Evolutionary conservation across 2,888 invertebrate species (phyloP), one percentile per base, ranked within the genome.

Genomic region (Eucera pruinosa): DNA sequence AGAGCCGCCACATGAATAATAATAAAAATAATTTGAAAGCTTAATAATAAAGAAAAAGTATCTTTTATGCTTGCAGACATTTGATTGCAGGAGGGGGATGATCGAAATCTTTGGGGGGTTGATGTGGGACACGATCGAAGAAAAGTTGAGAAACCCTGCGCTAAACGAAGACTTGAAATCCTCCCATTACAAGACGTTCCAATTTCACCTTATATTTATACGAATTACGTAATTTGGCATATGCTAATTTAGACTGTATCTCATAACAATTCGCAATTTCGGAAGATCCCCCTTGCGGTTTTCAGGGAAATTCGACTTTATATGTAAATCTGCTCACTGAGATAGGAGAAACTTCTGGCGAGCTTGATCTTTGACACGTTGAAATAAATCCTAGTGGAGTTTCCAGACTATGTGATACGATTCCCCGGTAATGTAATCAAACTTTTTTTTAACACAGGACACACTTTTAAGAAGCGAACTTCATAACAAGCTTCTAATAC

Each of bases 371-470:
- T 55, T 23, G 27, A 60, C 60, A 25, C 50, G 50, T 23, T 72
- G 27, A 20, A 66, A 74, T 66, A 73, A 60, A 66, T 43, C 47
- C 25, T 13, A 7, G 11, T 18, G 0, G 2, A 47, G 23, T 5
- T 45, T 27, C 60, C 30, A 30, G 5, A 5, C n/a, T 7, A n/a
- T 25, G 47, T 39, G 45, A 39, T 52, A 52, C 64, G 39, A 72
- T 73, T 74, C 33, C 23, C 36, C 18, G 20, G 25, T 62, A 58
- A 74, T 15, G 30, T 11, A 74, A 75, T 77, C 68, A 75, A 64
- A 68, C 58, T 75, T 67, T 64, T n/a, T 33, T 60, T 68, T 60
- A 77, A 77, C 61, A 23, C 15, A 4, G 18, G 20, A n/a, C 23
- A 20, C 36, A 7, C 50, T 64, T 57, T 43, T 5, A 62, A 67